Percentiles rank a stretch among this genome's conserved stretches.
Evolutionary conservation across 1,140 invertebrate species (phyloP).

Genomic region (Caenorhabditis remanei): DNA sequence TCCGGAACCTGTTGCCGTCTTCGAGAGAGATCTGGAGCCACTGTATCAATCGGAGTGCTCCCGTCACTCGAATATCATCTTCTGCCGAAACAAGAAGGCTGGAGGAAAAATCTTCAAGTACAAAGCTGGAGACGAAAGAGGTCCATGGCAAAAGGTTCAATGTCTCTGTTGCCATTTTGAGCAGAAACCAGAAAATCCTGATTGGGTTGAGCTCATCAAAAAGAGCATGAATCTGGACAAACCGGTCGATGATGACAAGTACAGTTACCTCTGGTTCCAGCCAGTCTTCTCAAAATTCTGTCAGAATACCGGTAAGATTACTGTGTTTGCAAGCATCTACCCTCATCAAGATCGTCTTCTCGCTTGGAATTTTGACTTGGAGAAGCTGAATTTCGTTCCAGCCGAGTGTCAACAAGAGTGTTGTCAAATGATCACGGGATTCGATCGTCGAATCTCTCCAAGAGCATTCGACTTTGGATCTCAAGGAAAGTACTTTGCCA

Average conservation of each 20-base stretch:
- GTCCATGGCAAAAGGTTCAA: neutral
- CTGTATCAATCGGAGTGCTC: neutral
- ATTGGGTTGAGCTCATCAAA: neutral
- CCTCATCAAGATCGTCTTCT: neutral
- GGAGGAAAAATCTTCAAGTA: neutral
- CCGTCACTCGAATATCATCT: neutral
- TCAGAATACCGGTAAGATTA: neutral
- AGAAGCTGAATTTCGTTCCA: neutral
- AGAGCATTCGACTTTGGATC: neutral
- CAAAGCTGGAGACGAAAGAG: neutral
- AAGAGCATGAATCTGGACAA: neutral
- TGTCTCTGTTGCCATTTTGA: neutral
- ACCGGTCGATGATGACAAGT: neutral
- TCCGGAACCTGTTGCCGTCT: neutral
- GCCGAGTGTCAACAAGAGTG: neutral
- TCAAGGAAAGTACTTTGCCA: neutral
- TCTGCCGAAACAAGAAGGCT: neutral
- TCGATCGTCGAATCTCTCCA: neutral
- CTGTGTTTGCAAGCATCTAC: neutral
- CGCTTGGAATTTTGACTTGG: neutral
- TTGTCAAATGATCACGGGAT: neutral
- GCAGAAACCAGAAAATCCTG: neutral
- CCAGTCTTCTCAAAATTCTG: neutral
- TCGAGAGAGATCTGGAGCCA: neutral
- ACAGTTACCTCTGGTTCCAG: neutral